phyloP scores from a whole-genome alignment of 2,888 invertebrate species.

The Drosophila longiperda region DNA sequence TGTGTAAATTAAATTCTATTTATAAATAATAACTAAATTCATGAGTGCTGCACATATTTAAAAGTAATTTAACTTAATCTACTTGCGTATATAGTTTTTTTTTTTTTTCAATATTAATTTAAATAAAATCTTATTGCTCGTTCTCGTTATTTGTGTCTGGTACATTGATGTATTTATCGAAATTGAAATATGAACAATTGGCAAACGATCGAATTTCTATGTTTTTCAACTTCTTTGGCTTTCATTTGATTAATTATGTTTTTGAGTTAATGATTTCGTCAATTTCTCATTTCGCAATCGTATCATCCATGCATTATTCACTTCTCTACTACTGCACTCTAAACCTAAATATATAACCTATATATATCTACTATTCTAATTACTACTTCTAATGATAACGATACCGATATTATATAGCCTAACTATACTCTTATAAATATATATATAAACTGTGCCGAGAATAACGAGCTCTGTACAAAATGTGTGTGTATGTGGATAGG shows the following conservation, averaged over 20 bases:
- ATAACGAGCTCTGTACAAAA: slow-evolving; percentile 46
- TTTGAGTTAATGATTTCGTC: slow-evolving; percentile 45
- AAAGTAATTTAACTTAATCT: slow-evolving; percentile 6
- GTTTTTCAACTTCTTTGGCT: slow-evolving; percentile 34
- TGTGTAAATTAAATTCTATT: neutral
- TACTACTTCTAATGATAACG: slow-evolving; percentile 24
- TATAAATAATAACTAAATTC: neutral
- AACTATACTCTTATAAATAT: slow-evolving; percentile 32
- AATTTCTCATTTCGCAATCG: slow-evolving; percentile 56
- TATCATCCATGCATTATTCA: slow-evolving; percentile 70
- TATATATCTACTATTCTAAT: slow-evolving; percentile 21
- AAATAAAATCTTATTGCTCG: slow-evolving; percentile 27
- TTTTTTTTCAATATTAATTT: slow-evolving; percentile 8
- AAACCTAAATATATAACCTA: slow-evolving; percentile 16
- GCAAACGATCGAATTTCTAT: slow-evolving; percentile 23
- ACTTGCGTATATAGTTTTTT: slow-evolving; percentile 17
- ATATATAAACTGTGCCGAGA: slow-evolving; percentile 40
- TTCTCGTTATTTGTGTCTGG: slow-evolving; percentile 40
- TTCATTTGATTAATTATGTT: slow-evolving; percentile 39
- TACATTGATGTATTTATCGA: slow-evolving; percentile 25
- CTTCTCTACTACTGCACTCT: slow-evolving; percentile 49
- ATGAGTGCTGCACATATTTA: slow-evolving; percentile 22
- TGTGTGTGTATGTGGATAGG: slow-evolving; percentile 28
- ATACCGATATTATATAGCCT: slow-evolving; percentile 22
- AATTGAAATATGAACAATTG: slow-evolving; percentile 12